These are phyloP conservation scores for Leucania comma DNA, from an alignment of 2,888 invertebrate genomes.

Conservation along the genomic window DNA sequence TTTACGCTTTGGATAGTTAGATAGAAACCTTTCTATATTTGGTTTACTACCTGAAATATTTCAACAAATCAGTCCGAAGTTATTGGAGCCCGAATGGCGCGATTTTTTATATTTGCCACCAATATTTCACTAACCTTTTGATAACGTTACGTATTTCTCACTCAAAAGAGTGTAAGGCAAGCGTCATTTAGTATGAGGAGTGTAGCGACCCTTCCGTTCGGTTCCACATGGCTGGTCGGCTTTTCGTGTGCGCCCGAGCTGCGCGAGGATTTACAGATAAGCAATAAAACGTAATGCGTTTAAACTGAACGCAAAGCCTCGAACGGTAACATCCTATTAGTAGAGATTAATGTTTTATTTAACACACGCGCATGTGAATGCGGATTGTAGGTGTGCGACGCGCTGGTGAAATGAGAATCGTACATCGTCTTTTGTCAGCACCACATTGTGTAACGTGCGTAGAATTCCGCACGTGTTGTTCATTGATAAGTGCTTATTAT, in stretches of 20 bases:
- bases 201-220: slow-evolving; percentile 78
- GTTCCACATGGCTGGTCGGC: slow-evolving; percentile 75
- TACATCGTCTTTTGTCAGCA: slow-evolving; percentile 64
- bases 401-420: slow-evolving; percentile 61
- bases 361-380: slow-evolving; percentile 56
- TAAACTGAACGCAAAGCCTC: slow-evolving; percentile 69
- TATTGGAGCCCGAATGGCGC: slow-evolving; percentile 30
- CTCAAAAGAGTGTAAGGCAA: slow-evolving; percentile 67
- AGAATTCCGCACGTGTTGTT: slow-evolving; percentile 47
- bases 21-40: slow-evolving; percentile 24
- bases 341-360: slow-evolving; percentile 76
- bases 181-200: slow-evolving; percentile 76
- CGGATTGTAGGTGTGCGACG: slow-evolving; percentile 51
- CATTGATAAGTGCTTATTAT: slow-evolving; percentile 53
- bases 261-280: slow-evolving; percentile 74
- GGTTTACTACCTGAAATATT: slow-evolving; percentile 49
- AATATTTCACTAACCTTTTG: slow-evolving; percentile 60
- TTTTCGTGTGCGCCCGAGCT: slow-evolving; percentile 72
- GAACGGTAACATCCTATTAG: slow-evolving; percentile 73
- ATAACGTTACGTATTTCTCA: slow-evolving; percentile 62
- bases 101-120: slow-evolving; percentile 50
- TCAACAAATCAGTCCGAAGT: slow-evolving; percentile 49
- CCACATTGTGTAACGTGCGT: slow-evolving; percentile 38
- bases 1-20: slow-evolving; percentile 7
- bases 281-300: slow-evolving; percentile 78